Evolutionary conservation across 2,113 vertebrate species (phyloP), one percentile per base, ranked within the genome.

Genomic region (Silurus meridionalis): DNA sequence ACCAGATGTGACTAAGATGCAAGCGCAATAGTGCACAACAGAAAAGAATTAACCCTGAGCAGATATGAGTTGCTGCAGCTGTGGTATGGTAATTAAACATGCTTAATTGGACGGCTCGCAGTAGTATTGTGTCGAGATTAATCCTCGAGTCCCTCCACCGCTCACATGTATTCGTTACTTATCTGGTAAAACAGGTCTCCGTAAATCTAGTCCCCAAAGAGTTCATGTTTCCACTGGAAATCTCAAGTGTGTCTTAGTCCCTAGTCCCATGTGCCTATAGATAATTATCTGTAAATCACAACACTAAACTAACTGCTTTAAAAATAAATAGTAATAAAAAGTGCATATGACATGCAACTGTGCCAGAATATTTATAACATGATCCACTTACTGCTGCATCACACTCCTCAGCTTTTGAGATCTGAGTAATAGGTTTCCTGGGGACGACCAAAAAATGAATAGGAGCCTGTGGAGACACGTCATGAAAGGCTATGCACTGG

Each of bases 371-470:
- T 8, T 5, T 23, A 46, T 2, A 80, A 58, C 25, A 48, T 5
- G 52, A 10, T 60, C 4, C 13, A 96, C 97, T 97, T 94, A 99
- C 98, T 83, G 92, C 94, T 89, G 96, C 96, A 93, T 99, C 97
- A 10, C 90, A 83, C 0, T 98, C 97, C 87, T 97, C 95, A 4
- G 93, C 97, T 91, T 95, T 93, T 37, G 98, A 98, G 84, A 99
- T 93, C 46, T 95, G 95, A 72, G 95, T 64, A 85, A 99, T 97
- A 50, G 95, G 94, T 89, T 99, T 99, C 93, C 96, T 98, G 4
- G 98, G 97, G 83, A 99, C 95, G 19, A 99, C 97, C 48, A 99
- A 93, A 91, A 99, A 97, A 92, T 98, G 98, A 23, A 94, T 97
- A 71, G 98, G 98, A 81, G 98, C 98, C 94, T 99, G 97, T 46